Base-by-base conservation (phyloP, 2,797 vertebrate species). In the Sebastes kiyomatsui region DNA sequence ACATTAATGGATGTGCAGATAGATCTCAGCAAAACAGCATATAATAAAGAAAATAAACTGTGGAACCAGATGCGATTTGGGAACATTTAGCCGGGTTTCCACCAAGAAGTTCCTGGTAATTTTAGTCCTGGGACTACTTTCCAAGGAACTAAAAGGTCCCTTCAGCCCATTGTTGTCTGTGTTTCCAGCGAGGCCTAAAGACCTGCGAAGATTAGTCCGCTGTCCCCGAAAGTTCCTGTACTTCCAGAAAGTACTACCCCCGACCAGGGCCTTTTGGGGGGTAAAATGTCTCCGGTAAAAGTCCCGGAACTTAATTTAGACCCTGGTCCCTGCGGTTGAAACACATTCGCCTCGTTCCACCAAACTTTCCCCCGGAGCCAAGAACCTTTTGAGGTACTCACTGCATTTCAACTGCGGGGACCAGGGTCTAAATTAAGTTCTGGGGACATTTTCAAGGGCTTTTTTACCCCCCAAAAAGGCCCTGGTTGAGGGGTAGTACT, bases 41-140 rank as follows among this genome's bases (percentile, higher is more conserved):
- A 14, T 42, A 32, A 83, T 16, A 28, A 10, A 72, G 22, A 78
- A 69, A 81, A 87, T 32, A 84, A 81, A 58, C 49, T 1, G 27
- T 79, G 68, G 55, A 59, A 13, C 16, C 23, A 32, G 38, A 62
- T 25, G 18, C 25, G 46, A 72, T 69, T 71, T 25, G 38, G 33
- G 13, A 72, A 12, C 7, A 20, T 60, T 33, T 20, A 52, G 18
- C 49, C 49, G 20, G 8, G 42, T 52, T 52, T n/a, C 49, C 49
- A 52, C 49, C 49, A 52, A 10, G 49, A 52, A n/a, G 49, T 54
- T 22, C n/a, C 49, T 54, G 49, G 49, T 54, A 54, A 54, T 54
- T 54, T 54, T 22, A 11, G 49, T 54, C 49, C 49, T 11, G 20
- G n/a, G 8, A 49, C 46, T 49, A 49, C 46, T 49, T 49, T 49